phyloP scores from a whole-genome alignment of 2,113 vertebrate genomes.

The Artemisiospiza belli region DNA sequence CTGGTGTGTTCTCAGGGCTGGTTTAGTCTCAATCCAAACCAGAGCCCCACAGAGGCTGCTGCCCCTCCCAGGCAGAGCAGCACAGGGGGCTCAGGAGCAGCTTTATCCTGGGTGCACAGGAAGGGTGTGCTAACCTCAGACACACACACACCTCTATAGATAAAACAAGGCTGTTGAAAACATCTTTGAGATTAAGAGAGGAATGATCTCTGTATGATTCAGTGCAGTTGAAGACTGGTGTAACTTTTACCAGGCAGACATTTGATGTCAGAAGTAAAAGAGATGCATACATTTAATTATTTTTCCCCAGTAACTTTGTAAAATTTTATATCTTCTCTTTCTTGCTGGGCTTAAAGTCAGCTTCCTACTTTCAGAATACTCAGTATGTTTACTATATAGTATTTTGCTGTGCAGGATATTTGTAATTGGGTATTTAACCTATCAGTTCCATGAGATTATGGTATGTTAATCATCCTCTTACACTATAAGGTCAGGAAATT shows the following conservation, averaged over 20 bases:
- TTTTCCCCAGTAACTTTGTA: background rate
- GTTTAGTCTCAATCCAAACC: background rate
- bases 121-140: background rate
- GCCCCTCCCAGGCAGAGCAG: background rate
- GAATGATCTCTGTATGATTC: background rate
- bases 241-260: background rate
- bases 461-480: conserved; percentile 41
- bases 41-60: fast-evolving
- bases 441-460: conserved; percentile 26
- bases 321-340: background rate
- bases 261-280: background rate
- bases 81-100: background rate
- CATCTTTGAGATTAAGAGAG: background rate
- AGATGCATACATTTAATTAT: background rate
- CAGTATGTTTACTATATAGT: background rate
- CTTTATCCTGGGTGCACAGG: background rate
- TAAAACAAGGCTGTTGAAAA: background rate
- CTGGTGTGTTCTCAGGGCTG: too few relatives aligned
- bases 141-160: too few relatives aligned
- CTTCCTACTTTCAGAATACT: background rate
- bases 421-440: conserved; percentile 50
- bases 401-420: background rate
- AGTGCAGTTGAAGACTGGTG: background rate
- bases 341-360: background rate
- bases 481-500: conserved; percentile 32